Evolutionary conservation across 1,140 invertebrate genomes (phyloP).

Genomic region (Maniola jurtina): DNA sequence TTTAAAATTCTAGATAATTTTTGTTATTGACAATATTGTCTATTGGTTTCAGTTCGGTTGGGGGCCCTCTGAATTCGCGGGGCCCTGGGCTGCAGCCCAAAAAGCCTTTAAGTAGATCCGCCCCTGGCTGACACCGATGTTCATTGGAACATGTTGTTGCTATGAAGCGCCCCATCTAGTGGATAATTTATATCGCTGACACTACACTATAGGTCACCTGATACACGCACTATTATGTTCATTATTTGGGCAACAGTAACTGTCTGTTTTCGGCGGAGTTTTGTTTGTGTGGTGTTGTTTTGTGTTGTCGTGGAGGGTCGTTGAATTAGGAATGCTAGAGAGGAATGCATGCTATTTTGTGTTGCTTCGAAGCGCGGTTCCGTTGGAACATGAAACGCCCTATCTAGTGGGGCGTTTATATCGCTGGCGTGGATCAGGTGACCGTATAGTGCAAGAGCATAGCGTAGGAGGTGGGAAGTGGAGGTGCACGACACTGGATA

Average conservation of each 20-base stretch:
- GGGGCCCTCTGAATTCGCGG: too few species aligned
- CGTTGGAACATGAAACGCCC: too few species aligned
- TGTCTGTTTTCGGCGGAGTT: constrained; percentile 26
- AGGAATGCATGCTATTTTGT: constrained; percentile 16
- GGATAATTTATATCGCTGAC: too few species aligned
- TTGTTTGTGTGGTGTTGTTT: constrained; percentile 28
- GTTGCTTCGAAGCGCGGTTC: neutral
- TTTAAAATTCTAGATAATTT: too few species aligned
- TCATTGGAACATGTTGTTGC: too few species aligned
- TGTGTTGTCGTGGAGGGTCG: constrained; percentile 7
- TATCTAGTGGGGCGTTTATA: too few species aligned
- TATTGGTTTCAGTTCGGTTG: too few species aligned
- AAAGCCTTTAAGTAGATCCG: too few species aligned
- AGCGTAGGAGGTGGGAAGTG: constrained; percentile 29
- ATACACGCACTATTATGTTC: constrained; percentile 41
- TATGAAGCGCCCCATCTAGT: too few species aligned
- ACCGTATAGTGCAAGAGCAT: constrained; percentile 16
- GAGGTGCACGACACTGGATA: constrained; percentile 32
- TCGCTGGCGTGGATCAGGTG: constrained; percentile 33
- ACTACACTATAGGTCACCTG: constrained; percentile 28
- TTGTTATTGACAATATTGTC: too few species aligned
- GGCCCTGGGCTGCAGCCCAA: too few species aligned
- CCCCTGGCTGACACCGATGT: too few species aligned
- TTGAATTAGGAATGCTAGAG: constrained; percentile 15
- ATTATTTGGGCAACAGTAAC: constrained; percentile 47